Conservation (phyloP, 2,113 vertebrate species). For the Axis porcinus region DNA sequence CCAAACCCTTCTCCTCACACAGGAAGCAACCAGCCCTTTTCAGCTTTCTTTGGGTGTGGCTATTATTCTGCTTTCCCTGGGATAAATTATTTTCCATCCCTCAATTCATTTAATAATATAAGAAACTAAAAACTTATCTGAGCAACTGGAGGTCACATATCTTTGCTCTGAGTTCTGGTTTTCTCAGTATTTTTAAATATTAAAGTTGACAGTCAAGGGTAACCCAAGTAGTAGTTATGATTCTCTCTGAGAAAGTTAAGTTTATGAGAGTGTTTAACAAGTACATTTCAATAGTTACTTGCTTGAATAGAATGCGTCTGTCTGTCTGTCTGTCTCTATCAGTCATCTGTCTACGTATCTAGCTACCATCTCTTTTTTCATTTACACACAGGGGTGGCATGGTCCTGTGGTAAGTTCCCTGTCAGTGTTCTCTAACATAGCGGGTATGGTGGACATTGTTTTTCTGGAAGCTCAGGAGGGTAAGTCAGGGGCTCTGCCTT, state of each 20-base stretch:
- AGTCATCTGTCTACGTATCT: background rate
- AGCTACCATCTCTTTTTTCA: background rate
- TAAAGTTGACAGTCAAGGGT: background rate
- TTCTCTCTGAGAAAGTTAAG: background rate
- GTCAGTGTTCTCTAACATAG: background rate
- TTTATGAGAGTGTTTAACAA: background rate
- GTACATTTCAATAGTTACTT: background rate
- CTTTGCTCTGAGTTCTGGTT: background rate
- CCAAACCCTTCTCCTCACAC: background rate
- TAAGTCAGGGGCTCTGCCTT: background rate
- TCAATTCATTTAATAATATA: background rate
- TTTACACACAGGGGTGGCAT: rapidly evolving
- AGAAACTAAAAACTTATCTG: background rate
- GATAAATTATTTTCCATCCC: background rate
- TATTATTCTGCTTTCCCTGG: background rate
- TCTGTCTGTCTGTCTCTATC: background rate
- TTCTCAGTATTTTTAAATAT: background rate
- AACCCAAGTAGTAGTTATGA: background rate
- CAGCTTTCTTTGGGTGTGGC: background rate
- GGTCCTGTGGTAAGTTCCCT: background rate
- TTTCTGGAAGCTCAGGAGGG: background rate
- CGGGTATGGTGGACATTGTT: background rate
- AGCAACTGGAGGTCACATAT: background rate
- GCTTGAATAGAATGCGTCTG: background rate
- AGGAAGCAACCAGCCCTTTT: background rate